Conservation (phyloP, 2,113 vertebrate genomes). For the Gymnorhina tibicen region DNA sequence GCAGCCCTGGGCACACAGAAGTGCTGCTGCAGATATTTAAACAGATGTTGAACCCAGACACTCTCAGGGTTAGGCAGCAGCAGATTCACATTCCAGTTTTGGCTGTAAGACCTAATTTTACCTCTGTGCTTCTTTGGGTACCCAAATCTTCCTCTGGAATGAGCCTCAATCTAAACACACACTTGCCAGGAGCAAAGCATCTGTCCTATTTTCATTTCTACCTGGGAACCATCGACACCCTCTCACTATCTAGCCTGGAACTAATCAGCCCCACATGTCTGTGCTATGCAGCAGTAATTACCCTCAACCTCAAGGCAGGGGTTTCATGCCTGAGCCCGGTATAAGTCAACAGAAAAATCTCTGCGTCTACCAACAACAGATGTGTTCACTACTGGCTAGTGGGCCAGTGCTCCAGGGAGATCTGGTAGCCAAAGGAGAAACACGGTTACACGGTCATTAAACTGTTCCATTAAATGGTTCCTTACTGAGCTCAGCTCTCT, state of each 20-base stretch:
- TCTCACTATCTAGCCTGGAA: not conserved
- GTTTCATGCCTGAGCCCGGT: not conserved
- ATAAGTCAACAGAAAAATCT: not conserved
- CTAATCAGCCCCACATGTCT: slow-evolving; percentile 11
- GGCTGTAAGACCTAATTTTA: not conserved
- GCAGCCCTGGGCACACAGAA: not conserved
- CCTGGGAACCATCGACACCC: not conserved
- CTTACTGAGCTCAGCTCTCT: not conserved
- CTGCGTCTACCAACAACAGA: not conserved
- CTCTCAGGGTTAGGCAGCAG: not conserved
- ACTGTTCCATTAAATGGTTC: not conserved
- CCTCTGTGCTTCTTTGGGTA: not conserved
- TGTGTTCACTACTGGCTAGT: not conserved
- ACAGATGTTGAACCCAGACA: not conserved
- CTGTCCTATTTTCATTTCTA: not conserved
- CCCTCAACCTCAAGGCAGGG: not conserved
- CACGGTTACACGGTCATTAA: not conserved
- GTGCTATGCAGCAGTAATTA: not conserved
- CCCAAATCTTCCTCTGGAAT: not conserved
- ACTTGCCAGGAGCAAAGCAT: not conserved
- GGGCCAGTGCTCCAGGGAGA: not conserved
- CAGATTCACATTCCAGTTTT: not conserved
- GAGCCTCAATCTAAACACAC: not conserved
- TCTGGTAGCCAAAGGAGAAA: not conserved
- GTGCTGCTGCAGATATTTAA: not conserved